These are phyloP conservation scores for Progne subis DNA, from an alignment of 2,113 vertebrate species.

Conservation along the genomic window DNA sequence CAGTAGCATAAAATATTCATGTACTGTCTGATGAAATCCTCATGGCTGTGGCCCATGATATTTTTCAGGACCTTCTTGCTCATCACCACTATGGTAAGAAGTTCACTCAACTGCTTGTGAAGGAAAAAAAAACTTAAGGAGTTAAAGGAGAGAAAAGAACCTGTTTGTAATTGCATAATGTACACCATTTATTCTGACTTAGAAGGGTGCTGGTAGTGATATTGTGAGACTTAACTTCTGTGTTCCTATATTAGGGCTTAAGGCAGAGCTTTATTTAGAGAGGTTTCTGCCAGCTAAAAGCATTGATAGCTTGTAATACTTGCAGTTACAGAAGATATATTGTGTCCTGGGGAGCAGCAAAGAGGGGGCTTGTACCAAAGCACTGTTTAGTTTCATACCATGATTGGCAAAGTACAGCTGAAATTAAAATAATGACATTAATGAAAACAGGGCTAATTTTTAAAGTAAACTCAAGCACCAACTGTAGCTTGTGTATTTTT, in stretches of 20 bases:
- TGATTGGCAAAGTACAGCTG: background rate
- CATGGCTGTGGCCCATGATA: background rate
- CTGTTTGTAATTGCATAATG: background rate
- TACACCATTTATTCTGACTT: background rate
- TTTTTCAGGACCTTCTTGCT: background rate
- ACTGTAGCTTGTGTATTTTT: background rate
- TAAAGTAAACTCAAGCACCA: background rate
- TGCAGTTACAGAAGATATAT: background rate
- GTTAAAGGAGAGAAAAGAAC: background rate
- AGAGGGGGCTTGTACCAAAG: background rate
- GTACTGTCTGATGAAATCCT: background rate
- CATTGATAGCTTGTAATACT: background rate
- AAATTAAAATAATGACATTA: background rate
- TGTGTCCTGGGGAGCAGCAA: background rate
- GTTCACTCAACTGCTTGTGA: background rate
- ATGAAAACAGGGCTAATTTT: background rate
- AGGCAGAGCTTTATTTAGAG: background rate
- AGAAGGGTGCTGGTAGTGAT: background rate
- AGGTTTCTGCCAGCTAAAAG: background rate
- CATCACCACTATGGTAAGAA: rapidly evolving
- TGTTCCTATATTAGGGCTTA: background rate
- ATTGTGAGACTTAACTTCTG: background rate
- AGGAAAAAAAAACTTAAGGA: background rate
- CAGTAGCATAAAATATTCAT: background rate
- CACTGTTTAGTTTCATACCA: background rate